Conservation (phyloP, 2,888 invertebrate species). For the Clusia tigrina region DNA sequence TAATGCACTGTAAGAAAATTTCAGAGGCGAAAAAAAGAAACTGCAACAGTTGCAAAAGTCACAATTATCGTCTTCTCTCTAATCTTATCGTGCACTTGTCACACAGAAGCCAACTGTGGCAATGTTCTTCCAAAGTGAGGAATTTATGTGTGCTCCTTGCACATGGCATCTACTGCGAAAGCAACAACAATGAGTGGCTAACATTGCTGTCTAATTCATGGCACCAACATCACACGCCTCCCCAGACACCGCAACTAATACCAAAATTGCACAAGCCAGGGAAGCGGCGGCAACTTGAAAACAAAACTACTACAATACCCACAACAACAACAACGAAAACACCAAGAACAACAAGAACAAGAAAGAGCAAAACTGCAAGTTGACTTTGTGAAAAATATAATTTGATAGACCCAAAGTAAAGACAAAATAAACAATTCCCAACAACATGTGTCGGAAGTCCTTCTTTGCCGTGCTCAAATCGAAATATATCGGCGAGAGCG, state of each 20-base stretch:
- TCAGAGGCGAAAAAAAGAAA: no score
- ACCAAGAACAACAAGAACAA: not conserved
- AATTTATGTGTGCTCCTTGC: no score
- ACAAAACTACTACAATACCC: no score
- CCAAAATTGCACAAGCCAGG: constrained; percentile 27
- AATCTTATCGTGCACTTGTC: no score
- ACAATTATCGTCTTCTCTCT: no score
- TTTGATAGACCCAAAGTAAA: not conserved
- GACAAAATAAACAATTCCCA: not conserved
- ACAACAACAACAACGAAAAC: no score
- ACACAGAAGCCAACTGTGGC: no score
- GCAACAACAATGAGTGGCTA: no score
- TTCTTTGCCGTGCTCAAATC: not conserved
- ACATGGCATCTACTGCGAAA: no score
- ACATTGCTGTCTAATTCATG: constrained; percentile 12
- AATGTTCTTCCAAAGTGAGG: no score
- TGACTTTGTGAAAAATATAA: not conserved
- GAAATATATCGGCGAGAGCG: not conserved
- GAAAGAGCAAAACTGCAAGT: not conserved
- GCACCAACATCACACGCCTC: constrained; percentile 32
- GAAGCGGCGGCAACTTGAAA: constrained; percentile 9
- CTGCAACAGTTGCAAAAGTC: no score
- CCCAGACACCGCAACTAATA: constrained; percentile 30
- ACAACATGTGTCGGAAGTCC: not conserved
- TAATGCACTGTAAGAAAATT: no score